Evolutionary conservation across 2,888 invertebrate species (phyloP).

Genomic region (Bugulina stolonifera): DNA sequence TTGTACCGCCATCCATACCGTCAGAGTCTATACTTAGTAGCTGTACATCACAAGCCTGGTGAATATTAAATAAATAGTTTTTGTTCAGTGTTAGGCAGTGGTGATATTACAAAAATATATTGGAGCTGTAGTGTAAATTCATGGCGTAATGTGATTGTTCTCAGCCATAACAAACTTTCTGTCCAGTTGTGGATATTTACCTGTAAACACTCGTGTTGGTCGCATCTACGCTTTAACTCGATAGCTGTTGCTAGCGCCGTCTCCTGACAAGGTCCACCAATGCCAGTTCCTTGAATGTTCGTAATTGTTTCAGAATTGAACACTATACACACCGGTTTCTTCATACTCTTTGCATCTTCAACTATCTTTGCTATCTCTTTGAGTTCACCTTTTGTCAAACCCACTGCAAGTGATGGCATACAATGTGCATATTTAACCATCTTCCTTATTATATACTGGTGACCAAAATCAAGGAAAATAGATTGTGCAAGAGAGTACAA

Average conservation of each 20-base stretch:
- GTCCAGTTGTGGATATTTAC: too few species aligned
- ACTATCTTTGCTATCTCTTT: slow-evolving; percentile 36
- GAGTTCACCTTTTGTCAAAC: slow-evolving; percentile 37
- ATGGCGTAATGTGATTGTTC: too few species aligned
- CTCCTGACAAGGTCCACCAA: slow-evolving; percentile 23
- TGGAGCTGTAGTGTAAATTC: too few species aligned
- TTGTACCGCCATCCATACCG: slow-evolving; percentile 23
- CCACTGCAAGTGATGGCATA: slow-evolving; percentile 31
- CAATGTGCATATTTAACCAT: too few species aligned
- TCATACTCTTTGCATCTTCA: slow-evolving; percentile 33
- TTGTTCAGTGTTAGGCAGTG: too few species aligned
- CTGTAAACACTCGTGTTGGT: not conserved
- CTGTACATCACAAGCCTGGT: slow-evolving; percentile 22
- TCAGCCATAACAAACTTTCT: too few species aligned
- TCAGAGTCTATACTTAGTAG: slow-evolving; percentile 26
- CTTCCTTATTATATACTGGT: too few species aligned
- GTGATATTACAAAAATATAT: too few species aligned
- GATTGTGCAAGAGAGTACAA: too few species aligned
- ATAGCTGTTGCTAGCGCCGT: slow-evolving; percentile 7
- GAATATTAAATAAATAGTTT: too few species aligned
- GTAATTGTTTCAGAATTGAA: not conserved
- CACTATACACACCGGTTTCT: not conserved
- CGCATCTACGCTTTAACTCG: not conserved
- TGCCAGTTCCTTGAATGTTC: not conserved
- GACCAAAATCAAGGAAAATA: too few species aligned